Conservation (phyloP, 2,113 vertebrate species). For the Serilophus lunatus region DNA sequence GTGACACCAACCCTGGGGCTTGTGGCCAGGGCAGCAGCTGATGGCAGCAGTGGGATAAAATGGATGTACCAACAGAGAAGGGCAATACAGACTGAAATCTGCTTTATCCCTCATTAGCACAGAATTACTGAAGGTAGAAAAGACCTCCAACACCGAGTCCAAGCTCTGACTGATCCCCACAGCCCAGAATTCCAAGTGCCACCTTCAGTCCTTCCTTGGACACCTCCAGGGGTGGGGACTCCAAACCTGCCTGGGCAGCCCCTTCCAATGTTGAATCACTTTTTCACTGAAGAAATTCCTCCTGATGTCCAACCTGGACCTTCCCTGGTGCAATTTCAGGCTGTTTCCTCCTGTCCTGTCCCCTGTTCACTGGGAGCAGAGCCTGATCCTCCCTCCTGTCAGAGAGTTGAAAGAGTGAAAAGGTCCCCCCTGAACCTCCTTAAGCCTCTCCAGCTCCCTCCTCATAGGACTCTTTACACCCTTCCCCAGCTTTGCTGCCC, state of each 20-base stretch:
- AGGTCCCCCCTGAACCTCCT: background rate
- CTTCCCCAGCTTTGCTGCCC: background rate
- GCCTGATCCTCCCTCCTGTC: rapidly evolving
- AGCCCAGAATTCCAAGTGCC: background rate
- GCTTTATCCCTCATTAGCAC: background rate
- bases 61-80: background rate
- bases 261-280: background rate
- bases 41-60: background rate
- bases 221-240: background rate
- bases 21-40: background rate
- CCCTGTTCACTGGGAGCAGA: background rate
- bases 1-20: background rate
- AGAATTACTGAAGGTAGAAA: background rate
- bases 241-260: background rate
- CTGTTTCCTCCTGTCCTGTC: rapidly evolving
- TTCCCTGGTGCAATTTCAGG: background rate
- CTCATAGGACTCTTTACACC: no score
- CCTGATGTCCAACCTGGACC: background rate
- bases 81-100: background rate
- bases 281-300: background rate
- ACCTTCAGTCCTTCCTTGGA: rapidly evolving
- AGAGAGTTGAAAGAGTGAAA: rapidly evolving
- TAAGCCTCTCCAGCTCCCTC: background rate
- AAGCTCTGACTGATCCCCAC: rapidly evolving
- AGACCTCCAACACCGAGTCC: rapidly evolving